These are phyloP conservation scores for Tortrix viridana DNA, from an alignment of 2,888 invertebrate species.

Conservation along the genomic window DNA sequence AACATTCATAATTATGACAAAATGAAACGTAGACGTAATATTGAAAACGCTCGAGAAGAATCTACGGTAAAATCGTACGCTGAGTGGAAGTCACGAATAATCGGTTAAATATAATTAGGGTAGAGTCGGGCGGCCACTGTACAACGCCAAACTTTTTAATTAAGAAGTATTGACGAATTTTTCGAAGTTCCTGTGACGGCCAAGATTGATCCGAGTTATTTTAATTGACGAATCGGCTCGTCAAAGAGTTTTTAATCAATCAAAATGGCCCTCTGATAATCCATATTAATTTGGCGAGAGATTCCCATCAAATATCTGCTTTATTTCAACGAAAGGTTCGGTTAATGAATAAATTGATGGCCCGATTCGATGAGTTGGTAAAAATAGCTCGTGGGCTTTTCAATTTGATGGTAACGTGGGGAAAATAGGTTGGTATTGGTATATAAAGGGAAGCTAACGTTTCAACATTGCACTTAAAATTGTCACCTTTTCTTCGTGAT, in stretches of 20 bases:
- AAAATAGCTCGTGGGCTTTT: background rate
- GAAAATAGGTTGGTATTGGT: background rate
- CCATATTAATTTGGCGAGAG: conserved; percentile 37
- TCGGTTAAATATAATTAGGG: background rate
- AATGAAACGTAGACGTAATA: too few relatives aligned
- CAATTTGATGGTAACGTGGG: background rate
- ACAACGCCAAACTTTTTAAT: conserved; percentile 65
- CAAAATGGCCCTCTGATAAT: conserved; percentile 32
- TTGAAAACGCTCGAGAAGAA: too few relatives aligned
- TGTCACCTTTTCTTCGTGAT: too few relatives aligned
- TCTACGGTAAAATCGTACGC: too few relatives aligned
- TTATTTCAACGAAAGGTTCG: conserved; percentile 16
- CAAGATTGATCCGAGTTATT: conserved; percentile 59
- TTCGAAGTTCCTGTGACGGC: conserved; percentile 45
- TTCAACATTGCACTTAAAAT: too few relatives aligned
- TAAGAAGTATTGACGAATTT: conserved; percentile 64
- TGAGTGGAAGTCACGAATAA: background rate
- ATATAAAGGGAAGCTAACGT: too few relatives aligned
- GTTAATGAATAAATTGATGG: conserved; percentile 34
- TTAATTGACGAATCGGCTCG: conserved; percentile 38
- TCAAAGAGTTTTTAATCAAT: conserved; percentile 35
- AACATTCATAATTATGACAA: too few relatives aligned
- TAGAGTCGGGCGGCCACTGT: conserved; percentile 28
- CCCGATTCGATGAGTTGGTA: conserved; percentile 1
- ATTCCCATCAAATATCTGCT: conserved; percentile 24